A percentile compares a stretch with the other conserved stretches of the same genome.
Evolutionary conservation across 2,113 vertebrate genomes (phyloP).

Genomic region (Smithornis capensis): DNA sequence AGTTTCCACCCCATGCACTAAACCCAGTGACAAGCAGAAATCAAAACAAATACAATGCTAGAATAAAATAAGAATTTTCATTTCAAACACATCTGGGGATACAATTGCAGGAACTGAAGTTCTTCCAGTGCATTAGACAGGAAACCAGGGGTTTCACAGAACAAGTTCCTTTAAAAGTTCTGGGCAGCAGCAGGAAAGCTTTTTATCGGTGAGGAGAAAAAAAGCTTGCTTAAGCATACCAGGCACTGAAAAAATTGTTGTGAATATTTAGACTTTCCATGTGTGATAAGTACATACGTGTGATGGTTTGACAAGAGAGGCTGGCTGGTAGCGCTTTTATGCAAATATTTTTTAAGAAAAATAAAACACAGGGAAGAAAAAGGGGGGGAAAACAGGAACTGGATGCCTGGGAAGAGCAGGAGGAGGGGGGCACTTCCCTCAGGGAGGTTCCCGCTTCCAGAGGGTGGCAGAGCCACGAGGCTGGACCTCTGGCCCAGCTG

Average conservation of each 20-base stretch:
- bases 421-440: too few species aligned
- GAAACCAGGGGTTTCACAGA: neutral
- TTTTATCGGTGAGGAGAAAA: neutral
- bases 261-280: neutral
- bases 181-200: neutral
- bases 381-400: too few species aligned
- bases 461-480: too few species aligned
- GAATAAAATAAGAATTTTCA: slow-evolving; percentile 1
- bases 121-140: neutral
- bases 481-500: too few species aligned
- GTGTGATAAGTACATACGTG: neutral
- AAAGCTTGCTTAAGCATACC: neutral
- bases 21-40: neutral
- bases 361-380: too few species aligned
- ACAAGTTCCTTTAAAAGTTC: neutral
- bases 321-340: too few species aligned
- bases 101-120: neutral
- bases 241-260: neutral
- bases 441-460: too few species aligned
- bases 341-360: too few species aligned
- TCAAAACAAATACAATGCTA: neutral
- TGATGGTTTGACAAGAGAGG: too few species aligned
- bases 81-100: neutral
- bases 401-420: too few species aligned
- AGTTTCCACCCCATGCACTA: neutral